A percentile compares a stretch with the other conserved stretches of the same genome.
Evolutionary conservation across 2,113 vertebrate genomes (phyloP).

Genomic region (Ivindomyrus marchei): DNA sequence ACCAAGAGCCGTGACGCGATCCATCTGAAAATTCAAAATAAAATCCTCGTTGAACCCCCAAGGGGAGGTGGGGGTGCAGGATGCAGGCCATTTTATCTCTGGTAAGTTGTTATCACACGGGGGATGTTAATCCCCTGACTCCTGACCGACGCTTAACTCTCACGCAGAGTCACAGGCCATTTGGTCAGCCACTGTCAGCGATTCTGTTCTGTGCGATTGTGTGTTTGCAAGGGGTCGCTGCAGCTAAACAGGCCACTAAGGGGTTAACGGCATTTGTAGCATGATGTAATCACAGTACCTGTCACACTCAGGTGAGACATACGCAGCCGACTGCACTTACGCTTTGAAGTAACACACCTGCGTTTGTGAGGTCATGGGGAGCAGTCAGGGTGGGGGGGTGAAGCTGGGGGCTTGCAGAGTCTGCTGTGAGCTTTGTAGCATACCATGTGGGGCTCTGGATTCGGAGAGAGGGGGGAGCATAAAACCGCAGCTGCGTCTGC

Average conservation of each 20-base stretch:
- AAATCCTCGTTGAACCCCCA: neutral
- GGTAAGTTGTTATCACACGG: constrained; percentile 7
- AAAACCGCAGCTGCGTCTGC: neutral
- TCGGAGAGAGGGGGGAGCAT: neutral
- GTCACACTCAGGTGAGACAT: neutral
- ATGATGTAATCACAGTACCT: neutral
- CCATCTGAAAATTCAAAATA: neutral
- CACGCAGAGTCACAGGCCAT: neutral
- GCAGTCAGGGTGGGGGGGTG: neutral
- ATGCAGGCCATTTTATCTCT: neutral
- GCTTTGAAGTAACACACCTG: neutral
- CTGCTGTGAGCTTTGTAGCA: neutral
- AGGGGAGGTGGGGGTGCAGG: neutral
- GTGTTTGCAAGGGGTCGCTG: neutral
- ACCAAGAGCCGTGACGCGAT: neutral
- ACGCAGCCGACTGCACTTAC: neutral
- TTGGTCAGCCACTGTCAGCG: neutral
- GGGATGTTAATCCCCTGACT: neutral
- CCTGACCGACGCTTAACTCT: neutral
- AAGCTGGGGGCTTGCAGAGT: neutral
- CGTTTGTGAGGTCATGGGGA: neutral
- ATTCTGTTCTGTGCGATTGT: neutral
- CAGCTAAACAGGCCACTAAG: neutral
- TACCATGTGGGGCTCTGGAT: neutral
- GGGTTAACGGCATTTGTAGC: neutral